Evolutionary conservation across 1,140 invertebrate species (phyloP), one percentile per base, ranked within the genome.

Genomic region (Panagrolaimus sp.): DNA sequence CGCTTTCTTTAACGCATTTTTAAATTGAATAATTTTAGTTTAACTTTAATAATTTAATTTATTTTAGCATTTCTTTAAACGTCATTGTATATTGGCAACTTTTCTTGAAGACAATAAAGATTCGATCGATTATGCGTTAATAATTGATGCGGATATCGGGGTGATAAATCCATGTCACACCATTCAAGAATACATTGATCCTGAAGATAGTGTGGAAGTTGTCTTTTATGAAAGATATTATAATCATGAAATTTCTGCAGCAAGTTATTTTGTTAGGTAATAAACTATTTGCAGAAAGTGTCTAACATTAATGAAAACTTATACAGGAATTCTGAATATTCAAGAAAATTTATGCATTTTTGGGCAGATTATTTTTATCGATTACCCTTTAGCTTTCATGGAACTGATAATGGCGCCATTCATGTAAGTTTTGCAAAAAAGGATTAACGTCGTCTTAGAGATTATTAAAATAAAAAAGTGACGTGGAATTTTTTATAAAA

Each of bases 211-310:
- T 48, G 47, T 48, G 15, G 47, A 48, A 48, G 21, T 24, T 17
- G n/a, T 65, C 32, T 65, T 65, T 47, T 65, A 65, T 47, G 63
- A 65, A 17, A 21, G 63, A 12, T 48, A 48, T 24, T 48, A n/a
- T 24, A 48, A 48, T 24, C 21, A n/a, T 48, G 47, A 48, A 48
- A 48, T 24, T 48, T 15, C 47, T 24, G 47, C 47, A 48, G 47
- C 15, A 24, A 48, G 47, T 24, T 48, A 48, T 48, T 48, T 48
- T 15, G 21, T 48, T 2, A 58, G 28, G 52, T 58, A 26, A n/a
- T n/a, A n/a, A n/a, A n/a, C n/a, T n/a, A n/a, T n/a, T 52, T 52
- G 8, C 14, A n/a, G 9, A 8, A 64, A 1, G 7, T 52, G 0
- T 21, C 48, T 7, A 52, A 9, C 9, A 7, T 10, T 14, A n/a